Evolutionary conservation across 2,113 vertebrate species (phyloP), one percentile per base, ranked within the genome.

Genomic region (Passer domesticus): DNA sequence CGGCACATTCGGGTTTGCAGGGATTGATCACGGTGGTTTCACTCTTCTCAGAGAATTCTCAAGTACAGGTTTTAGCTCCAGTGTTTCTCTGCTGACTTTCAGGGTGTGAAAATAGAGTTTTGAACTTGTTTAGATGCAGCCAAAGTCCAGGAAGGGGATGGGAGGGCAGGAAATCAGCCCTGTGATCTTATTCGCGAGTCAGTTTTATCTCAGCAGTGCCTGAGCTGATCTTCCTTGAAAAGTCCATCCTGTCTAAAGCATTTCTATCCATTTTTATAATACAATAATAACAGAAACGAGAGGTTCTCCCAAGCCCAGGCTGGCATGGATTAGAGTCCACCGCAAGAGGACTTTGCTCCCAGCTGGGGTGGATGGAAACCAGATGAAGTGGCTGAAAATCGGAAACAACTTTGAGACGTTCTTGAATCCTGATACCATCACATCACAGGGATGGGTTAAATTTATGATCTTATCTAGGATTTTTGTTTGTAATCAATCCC

Each of bases 361-460:
- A 78, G 96, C 97, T 95, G 93, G 87, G 93, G 12, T 69, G 83
- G 58, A 92, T 94, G 91, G 75, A 92, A 93, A 92, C 90, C 97
- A 97, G 96, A 95, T 89, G 96, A 92, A 81, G 60, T 1, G 87
- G 92, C 94, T 96, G 96, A 94, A 97, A 97, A 97, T 97, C 92
- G 95, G 95, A 96, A 95, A 96, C 93, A 68, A 52, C 72, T 87
- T 63, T 89, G 64, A 62, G 92, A 66, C 68, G 56, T 41, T 80
- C 83, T 85, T 62, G 90, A 82, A 78, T 84, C 94, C 94, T 35
- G 94, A 94, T 89, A 94, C 3, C 7, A 91, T 97, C 96, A 33
- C 92, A 81, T 95, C 69, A 91, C 80, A 74, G 91, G 92, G 93
- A 87, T 73, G 89, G 95, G 96, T 94, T 94, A 94, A 76, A 82